phyloP scores from a whole-genome alignment of 2,113 vertebrate genomes.

The Odontophorus gujanensis region DNA sequence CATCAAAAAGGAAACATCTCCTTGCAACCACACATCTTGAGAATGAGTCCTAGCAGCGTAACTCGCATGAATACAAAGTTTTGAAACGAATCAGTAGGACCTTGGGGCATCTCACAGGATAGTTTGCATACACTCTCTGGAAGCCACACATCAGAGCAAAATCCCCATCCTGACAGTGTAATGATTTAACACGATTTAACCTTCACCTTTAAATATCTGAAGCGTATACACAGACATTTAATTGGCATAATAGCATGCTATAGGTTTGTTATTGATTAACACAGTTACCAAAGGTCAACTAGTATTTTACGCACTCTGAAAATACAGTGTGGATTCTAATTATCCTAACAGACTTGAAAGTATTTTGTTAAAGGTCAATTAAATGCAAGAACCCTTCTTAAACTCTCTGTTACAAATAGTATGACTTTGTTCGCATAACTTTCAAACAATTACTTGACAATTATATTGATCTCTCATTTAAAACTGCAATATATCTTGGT shows the following conservation, averaged over 20 bases:
- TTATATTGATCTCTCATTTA: conserved; percentile 19
- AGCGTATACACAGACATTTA: neutral
- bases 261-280: conserved; percentile 65
- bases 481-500: conserved; percentile 1
- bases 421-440: conserved; percentile 9
- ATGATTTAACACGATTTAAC: conserved; percentile 41
- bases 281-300: conserved; percentile 61
- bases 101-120: neutral
- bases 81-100: neutral
- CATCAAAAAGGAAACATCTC: neutral
- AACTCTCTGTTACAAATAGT: neutral
- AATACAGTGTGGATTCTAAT: conserved; percentile 55
- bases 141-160: neutral
- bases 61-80: neutral
- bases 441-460: conserved; percentile 47
- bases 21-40: neutral
- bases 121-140: neutral
- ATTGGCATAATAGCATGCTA: conserved; percentile 48
- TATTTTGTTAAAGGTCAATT: conserved; percentile 73
- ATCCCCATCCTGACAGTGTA: neutral
- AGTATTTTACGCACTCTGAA: conserved; percentile 54
- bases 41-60: neutral
- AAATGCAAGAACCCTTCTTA: conserved; percentile 54
- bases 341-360: conserved; percentile 57
- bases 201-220: conserved; percentile 31